Conservation (phyloP, 2,797 vertebrate genomes). For the Ispidina lecontei region DNA sequence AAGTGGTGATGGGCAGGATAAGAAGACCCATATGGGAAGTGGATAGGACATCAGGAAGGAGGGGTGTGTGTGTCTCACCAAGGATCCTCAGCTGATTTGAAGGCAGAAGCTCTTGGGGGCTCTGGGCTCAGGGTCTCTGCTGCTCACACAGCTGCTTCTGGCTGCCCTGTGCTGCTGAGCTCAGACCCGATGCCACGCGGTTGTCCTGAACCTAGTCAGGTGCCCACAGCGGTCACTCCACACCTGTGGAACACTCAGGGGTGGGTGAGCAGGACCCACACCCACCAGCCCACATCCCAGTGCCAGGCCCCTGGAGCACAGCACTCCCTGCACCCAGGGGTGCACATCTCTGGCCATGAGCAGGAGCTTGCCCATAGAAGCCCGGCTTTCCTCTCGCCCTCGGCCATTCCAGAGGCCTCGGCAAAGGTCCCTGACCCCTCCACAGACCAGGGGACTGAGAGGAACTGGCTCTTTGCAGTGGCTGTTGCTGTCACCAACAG, state of each 20-base stretch:
- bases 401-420: accelerated
- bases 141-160: neutral
- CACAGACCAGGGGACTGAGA: neutral
- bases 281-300: neutral
- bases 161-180: neutral
- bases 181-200: neutral
- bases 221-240: neutral
- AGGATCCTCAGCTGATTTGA: neutral
- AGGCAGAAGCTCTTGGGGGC: accelerated
- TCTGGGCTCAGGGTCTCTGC: neutral
- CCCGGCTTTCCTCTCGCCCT: neutral
- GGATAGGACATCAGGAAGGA: neutral
- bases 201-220: neutral
- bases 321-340: neutral
- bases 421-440: neutral
- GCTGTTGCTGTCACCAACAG: neutral
- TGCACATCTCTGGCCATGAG: accelerated
- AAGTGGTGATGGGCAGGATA: neutral
- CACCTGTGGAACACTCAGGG: accelerated
- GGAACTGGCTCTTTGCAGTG: neutral
- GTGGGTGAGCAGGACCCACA: accelerated
- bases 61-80: accelerated
- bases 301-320: accelerated
- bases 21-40: neutral
- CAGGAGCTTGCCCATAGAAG: neutral